phyloP scores from a whole-genome alignment of 2,888 invertebrate species.

The Entomobrya proxima region DNA sequence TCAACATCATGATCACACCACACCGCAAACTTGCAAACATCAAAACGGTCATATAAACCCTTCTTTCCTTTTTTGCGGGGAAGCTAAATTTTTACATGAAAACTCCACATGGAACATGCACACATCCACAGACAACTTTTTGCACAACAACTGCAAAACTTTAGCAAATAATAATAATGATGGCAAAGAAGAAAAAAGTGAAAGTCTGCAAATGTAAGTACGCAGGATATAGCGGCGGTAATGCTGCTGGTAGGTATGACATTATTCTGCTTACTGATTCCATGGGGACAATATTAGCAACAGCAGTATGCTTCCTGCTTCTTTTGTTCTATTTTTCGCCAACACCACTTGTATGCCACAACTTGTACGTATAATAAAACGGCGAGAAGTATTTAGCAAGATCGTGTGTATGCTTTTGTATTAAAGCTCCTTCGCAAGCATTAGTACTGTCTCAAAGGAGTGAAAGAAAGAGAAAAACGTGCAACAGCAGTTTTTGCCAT shows the following conservation, averaged over 20 bases:
- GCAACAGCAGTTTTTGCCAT: conserved; percentile 60
- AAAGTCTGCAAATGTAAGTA: not conserved
- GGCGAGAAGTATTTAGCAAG: not conserved
- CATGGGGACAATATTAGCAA: conserved; percentile 19
- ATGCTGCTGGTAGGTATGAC: not conserved
- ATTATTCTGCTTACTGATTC: conserved; percentile 41
- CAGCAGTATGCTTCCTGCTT: not conserved
- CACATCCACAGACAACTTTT: conserved; percentile 41
- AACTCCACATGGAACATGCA: conserved; percentile 8
- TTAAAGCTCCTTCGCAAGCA: not conserved
- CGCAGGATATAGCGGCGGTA: not conserved
- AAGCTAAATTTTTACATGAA: not conserved
- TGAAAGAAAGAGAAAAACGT: conserved; percentile 39
- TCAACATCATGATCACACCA: not conserved
- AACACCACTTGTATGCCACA: not conserved
- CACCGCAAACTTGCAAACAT: conserved; percentile 13
- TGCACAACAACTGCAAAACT: conserved; percentile 42
- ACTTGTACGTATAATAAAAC: not conserved
- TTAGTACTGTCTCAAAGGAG: conserved; percentile 41
- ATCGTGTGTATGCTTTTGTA: not conserved
- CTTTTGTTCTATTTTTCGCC: conserved; percentile 25
- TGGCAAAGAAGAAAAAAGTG: too few species aligned
- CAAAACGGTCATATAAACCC: not conserved
- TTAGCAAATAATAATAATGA: conserved; percentile 35
- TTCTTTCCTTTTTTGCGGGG: not conserved